phyloP scores from a whole-genome alignment of 1,140 invertebrate genomes.

The Papilio dardanus region DNA sequence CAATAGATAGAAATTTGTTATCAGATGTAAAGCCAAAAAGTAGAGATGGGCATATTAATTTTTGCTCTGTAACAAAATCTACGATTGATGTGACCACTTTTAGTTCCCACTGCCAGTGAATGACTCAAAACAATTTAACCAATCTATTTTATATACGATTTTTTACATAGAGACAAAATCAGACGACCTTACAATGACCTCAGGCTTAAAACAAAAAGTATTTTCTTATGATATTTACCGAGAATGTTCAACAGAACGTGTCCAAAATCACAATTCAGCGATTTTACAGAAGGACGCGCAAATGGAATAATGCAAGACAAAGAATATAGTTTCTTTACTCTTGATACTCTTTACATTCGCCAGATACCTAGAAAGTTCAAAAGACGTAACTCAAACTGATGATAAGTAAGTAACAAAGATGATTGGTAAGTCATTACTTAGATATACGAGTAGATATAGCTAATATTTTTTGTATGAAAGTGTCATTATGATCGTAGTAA shows the following conservation, averaged over 20 bases:
- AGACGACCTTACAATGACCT: background rate
- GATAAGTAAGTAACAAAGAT: conserved; percentile 42
- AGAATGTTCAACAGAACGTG: conserved; percentile 3
- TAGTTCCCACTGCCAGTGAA: background rate
- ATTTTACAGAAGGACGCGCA: conserved; percentile 45
- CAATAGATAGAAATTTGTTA: background rate
- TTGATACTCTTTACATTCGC: conserved; percentile 10
- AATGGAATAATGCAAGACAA: conserved; percentile 45
- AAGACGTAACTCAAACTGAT: conserved; percentile 45
- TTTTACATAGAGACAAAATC: background rate
- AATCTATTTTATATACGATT: too few species aligned
- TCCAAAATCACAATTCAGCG: conserved; percentile 41
- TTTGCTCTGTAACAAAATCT: background rate
- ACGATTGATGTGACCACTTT: too few species aligned
- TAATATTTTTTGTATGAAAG: too few species aligned
- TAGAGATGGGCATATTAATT: background rate
- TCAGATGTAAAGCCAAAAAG: background rate
- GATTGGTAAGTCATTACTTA: background rate
- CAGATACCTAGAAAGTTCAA: conserved; percentile 47
- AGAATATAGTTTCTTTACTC: conserved; percentile 37
- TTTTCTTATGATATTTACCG: background rate
- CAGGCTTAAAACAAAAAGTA: background rate
- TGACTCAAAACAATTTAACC: background rate
- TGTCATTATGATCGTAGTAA: too few species aligned
- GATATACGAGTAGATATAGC: background rate